Evolutionary conservation across 2,888 invertebrate species (phyloP).

Genomic region (Mythimna loreyi): DNA sequence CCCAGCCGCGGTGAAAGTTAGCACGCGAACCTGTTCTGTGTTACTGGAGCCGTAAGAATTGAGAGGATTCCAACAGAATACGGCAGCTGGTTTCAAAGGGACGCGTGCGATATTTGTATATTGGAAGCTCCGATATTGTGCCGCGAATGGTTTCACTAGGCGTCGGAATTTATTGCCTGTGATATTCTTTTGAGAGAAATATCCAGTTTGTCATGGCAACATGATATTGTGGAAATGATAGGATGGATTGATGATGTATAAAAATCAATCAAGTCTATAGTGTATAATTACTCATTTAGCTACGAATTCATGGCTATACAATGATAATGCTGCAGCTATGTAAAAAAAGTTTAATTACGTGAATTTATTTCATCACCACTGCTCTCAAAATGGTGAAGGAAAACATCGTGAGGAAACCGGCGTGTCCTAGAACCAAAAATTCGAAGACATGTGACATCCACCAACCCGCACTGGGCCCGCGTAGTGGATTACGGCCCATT

Average conservation of each 20-base stretch:
- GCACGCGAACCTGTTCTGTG: slow-evolving; percentile 48
- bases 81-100: slow-evolving; percentile 12
- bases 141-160: not conserved
- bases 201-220: not conserved
- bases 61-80: not conserved
- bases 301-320: not conserved
- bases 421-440: too few relatives aligned
- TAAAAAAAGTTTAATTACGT: not conserved
- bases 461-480: too few relatives aligned
- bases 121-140: slow-evolving; percentile 4
- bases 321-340: not conserved
- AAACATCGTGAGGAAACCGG: too few relatives aligned
- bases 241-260: not conserved
- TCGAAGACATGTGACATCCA: too few relatives aligned
- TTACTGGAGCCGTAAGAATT: slow-evolving; percentile 15
- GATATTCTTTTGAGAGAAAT: not conserved
- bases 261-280: not conserved
- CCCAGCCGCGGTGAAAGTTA: slow-evolving; percentile 54
- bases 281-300: not conserved
- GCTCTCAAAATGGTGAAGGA: too few relatives aligned
- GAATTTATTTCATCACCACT: too few relatives aligned
- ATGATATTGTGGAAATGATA: too few relatives aligned
- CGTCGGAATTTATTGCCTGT: not conserved
- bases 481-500: too few relatives aligned
- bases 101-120: slow-evolving; percentile 6